Base-by-base conservation (phyloP, 2,888 invertebrate species). In the Cheilosia scutellata region DNA sequence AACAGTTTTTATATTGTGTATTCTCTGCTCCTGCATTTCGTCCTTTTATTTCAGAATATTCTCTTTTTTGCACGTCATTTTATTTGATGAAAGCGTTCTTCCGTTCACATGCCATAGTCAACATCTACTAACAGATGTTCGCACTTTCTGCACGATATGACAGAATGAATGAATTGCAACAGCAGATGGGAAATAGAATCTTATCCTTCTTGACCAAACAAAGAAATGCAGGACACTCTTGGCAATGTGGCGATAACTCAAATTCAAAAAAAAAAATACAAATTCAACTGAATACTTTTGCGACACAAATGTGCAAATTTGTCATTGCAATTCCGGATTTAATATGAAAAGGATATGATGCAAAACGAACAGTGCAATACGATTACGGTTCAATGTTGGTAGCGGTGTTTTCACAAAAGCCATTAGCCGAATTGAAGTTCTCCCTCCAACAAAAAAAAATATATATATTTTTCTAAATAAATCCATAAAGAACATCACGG, bases 391-490 rank as follows among this genome's bases (percentile, higher is more conserved):
- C 3, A 7, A 5, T 5, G 47, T 20, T 47, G 13, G 4, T 37
- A 4, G 4, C 9, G 20, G 4, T 57, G 9, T 11, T 20, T 20
- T 27, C 11, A 5, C 27, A 44, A 27, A 44, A 62, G 31, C 44
- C 44, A 62, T 62, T 62, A n/a, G n/a, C 42, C n/a, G 29, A 62
- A 62, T 62, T 62, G n/a, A 42, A 62, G 44, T 29, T 11, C n/a
- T 40, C 40, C 11, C 20, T 13, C 11, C 3, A 58, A 58, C 7
- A 25, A 60, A 27, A 42, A 27, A 25, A 29, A n/a, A 60, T 27
- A 27, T 20, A 20, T 20, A 20, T 20, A 20, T 20, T 5, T 11
- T 11, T 7, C 13, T 7, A 27, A n/a, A 40, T n/a, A 27, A 53
- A 49, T 47, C 6, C 51, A 47, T 47, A 37, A 37, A 37, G 6